phyloP scores from a whole-genome alignment of 2,888 invertebrate genomes.

The Pseudeuparius sepicola region DNA sequence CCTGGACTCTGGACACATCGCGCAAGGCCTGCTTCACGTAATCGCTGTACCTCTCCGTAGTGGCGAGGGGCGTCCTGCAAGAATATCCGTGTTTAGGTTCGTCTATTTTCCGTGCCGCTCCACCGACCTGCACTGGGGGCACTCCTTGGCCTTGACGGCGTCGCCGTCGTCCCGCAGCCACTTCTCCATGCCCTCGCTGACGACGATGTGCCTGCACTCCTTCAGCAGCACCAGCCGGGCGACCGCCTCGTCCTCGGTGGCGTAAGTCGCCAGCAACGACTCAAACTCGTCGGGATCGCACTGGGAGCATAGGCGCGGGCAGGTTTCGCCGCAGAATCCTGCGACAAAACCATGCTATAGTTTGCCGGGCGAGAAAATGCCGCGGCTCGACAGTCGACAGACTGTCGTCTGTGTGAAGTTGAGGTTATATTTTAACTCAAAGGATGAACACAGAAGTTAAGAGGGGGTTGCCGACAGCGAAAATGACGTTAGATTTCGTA shows the following conservation, averaged over 20 bases:
- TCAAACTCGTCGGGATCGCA: conserved; percentile 29
- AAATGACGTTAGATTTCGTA: too few species aligned
- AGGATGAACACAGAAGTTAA: too few species aligned
- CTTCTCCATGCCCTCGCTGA: conserved; percentile 24
- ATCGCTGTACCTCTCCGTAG: conserved; percentile 27
- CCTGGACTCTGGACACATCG: conserved; percentile 24
- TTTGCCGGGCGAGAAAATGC: too few species aligned
- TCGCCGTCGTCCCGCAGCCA: conserved; percentile 29
- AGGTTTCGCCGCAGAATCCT: conserved; percentile 39
- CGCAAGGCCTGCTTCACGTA: conserved; percentile 23
- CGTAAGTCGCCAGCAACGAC: conserved; percentile 29
- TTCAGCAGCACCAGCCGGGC: conserved; percentile 27
- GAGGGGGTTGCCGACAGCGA: too few species aligned
- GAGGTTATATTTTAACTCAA: too few species aligned
- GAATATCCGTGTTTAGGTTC: too few species aligned
- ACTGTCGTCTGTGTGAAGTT: too few species aligned
- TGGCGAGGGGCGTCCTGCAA: conserved; percentile 27
- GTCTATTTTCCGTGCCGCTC: background rate
- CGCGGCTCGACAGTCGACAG: too few species aligned
- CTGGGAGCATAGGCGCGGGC: conserved; percentile 26
- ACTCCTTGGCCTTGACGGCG: conserved; percentile 1
- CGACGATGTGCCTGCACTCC: conserved; percentile 30
- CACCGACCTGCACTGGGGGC: background rate
- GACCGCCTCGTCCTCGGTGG: conserved; percentile 28
- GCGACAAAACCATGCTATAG: too few species aligned